Evolutionary conservation across 2,113 vertebrate species (phyloP), one percentile per base, ranked within the genome.

Genomic region (Azemiops feae): DNA sequence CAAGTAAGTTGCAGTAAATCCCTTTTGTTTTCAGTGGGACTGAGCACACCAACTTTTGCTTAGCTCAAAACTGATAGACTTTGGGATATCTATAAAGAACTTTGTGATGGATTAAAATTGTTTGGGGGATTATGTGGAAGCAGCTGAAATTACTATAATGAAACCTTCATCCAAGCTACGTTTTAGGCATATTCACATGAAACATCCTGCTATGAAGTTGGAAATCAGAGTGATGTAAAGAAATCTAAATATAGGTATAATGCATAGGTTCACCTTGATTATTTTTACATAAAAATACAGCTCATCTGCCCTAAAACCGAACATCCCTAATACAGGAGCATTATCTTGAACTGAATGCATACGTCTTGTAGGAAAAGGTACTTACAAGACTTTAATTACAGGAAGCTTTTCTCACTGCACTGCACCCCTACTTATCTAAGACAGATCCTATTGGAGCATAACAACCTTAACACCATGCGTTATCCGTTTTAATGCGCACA

Each of bases 351-450:
- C 88, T 64, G 88, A 87, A n/a, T 30, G 22, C 23, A 7, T 54
- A 27, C 91, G 3, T 85, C 30, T 8, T 87, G 0, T 91, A 94
- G 16, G 3, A 93, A 25, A 3, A 87, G 1, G 4, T 85, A 92
- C 52, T 88, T 94, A 20, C 14, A 47, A 92, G 8, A 3, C 57
- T 0, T 94, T 90, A 12, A 90, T 88, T 93, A 91, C 93, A 94
- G 92, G 88, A 88, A 88, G 85, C 11, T 87, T 87, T 92, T 87
- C 55, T 43, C 23, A 89, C 30, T 69, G 43, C 23, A 89, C 30
- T 69, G 43, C 39, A 52, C 0, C 0, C 2, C 0, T 81, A 81
- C 20, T 88, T 94, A 89, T 4, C 27, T 69, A 22, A 94, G 45
- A 89, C 86, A 85, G 39, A 25, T 9, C 34, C 8, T 93, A 60